phyloP scores from a whole-genome alignment of 2,113 vertebrate genomes.

The Lophura nycthemera region DNA sequence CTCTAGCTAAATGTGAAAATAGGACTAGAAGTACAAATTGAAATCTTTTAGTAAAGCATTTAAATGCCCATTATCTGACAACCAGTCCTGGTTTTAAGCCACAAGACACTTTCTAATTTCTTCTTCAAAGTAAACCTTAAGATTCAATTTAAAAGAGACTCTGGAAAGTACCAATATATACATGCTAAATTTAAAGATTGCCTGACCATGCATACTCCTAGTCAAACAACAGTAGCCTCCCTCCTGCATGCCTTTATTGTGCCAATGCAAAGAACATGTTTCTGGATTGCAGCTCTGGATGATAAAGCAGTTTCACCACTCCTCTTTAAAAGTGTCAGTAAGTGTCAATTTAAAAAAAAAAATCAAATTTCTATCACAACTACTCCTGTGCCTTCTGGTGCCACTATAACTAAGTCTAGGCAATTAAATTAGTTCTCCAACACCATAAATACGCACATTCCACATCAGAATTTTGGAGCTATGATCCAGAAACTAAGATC shows the following conservation, averaged over 20 bases:
- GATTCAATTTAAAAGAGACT: background rate
- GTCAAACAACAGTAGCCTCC: background rate
- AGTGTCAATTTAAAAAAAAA: background rate
- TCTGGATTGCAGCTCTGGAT: background rate
- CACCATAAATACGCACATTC: background rate
- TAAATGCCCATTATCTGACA: background rate
- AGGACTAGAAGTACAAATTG: background rate
- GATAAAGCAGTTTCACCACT: background rate
- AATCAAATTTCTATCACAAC: background rate
- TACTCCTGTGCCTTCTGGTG: background rate
- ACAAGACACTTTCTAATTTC: background rate
- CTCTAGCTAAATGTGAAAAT: background rate
- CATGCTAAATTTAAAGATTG: background rate
- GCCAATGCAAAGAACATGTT: background rate
- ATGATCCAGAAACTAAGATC: background rate
- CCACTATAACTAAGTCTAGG: background rate
- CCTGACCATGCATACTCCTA: background rate
- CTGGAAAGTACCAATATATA: background rate
- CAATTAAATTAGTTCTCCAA: constrained; percentile 3
- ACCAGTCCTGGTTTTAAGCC: background rate
- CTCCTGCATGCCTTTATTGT: background rate
- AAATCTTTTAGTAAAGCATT: background rate
- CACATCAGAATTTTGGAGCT: background rate
- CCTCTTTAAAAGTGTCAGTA: background rate
- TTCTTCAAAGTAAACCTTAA: background rate